A percentile compares a stretch with the other conserved stretches of the same genome.
These are phyloP conservation scores for Ladona fulva DNA, from an alignment of 1,140 invertebrate genomes.

Conservation along the genomic window DNA sequence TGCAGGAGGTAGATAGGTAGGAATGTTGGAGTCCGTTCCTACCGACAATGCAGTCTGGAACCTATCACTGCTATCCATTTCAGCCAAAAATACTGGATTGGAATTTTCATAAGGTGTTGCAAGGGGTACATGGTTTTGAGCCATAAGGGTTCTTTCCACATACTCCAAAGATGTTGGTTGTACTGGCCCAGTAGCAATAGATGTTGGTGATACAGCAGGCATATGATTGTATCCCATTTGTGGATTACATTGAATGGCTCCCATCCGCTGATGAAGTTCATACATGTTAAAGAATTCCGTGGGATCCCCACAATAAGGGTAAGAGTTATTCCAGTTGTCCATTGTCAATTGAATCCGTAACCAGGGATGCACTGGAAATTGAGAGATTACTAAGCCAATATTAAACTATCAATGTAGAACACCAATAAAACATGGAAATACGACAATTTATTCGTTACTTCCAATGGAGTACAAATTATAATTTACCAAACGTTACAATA, in stretches of 20 bases:
- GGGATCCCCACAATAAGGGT: background rate
- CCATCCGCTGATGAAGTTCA: background rate
- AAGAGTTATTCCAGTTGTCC: background rate
- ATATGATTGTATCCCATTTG: background rate
- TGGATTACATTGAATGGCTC: background rate
- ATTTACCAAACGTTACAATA: background rate
- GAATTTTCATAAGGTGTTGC: background rate
- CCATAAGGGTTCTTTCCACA: background rate
- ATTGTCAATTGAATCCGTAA: background rate
- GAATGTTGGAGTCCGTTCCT: background rate
- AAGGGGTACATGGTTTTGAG: background rate
- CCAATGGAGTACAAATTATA: no score
- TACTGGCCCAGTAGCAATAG: background rate
- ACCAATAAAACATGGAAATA: no score
- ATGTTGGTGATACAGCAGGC: background rate
- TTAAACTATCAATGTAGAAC: no score
- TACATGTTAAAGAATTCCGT: background rate
- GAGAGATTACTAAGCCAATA: no score
- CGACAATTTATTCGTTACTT: no score
- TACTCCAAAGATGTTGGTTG: background rate
- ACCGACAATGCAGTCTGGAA: background rate
- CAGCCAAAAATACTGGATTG: background rate
- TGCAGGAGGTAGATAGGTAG: background rate
- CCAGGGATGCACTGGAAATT: no score
- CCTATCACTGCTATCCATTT: background rate